Percentiles rank a stretch among this genome's conserved stretches.
Conservation (phyloP, 2,113 vertebrate species). For the Coturnix japonica region DNA sequence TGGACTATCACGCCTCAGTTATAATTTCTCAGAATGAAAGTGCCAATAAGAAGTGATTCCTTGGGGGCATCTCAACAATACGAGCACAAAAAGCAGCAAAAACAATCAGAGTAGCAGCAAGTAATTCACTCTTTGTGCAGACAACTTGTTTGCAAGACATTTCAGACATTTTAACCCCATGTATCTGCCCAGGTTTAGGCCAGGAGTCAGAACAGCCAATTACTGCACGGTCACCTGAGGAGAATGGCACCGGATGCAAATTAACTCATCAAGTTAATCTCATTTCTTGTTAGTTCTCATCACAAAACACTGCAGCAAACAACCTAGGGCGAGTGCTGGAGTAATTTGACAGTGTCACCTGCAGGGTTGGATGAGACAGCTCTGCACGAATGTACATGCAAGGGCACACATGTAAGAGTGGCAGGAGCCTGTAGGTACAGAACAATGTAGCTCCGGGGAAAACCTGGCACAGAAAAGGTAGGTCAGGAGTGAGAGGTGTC, state of each 20-base stretch:
- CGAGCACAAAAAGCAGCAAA: slow-evolving; percentile 23
- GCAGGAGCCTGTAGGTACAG: neutral
- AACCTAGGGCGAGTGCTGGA: neutral
- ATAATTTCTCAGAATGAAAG: slow-evolving; percentile 34
- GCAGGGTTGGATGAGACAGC: fast-evolving
- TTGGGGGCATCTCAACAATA: slow-evolving; percentile 33
- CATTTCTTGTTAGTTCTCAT: neutral
- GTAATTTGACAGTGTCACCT: neutral
- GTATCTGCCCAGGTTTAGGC: neutral
- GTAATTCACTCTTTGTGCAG: neutral
- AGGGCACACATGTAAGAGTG: neutral
- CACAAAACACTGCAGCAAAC: neutral
- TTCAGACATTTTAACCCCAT: neutral
- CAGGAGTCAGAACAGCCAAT: neutral
- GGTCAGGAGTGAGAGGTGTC: neutral
- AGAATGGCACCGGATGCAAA: neutral
- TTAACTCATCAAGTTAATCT: neutral
- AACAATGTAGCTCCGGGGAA: neutral
- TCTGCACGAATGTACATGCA: fast-evolving
- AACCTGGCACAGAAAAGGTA: neutral
- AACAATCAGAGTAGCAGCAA: neutral
- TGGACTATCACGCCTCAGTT: neutral
- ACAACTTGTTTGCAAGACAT: neutral
- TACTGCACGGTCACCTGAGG: neutral
- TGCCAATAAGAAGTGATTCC: slow-evolving; percentile 32